Percentiles rank a stretch among this genome's conserved stretches.
Conservation (phyloP, 2,888 invertebrate genomes). For the Polia nebulosa region DNA sequence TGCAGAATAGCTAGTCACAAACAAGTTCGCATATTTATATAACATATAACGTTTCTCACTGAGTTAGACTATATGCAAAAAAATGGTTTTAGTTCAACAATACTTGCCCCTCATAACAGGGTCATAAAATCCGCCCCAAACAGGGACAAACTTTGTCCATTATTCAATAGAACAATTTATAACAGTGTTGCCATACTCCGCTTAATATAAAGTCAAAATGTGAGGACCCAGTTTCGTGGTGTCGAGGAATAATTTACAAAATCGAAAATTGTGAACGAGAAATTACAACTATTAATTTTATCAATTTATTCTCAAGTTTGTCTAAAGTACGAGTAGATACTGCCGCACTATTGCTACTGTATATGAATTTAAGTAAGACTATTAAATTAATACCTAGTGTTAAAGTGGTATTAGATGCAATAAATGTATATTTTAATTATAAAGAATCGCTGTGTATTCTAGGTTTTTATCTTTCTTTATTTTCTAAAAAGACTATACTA, state of each 20-base stretch:
- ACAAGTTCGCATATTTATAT: neutral
- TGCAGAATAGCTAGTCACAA: too few species aligned
- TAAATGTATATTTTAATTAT: too few species aligned
- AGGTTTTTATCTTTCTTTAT: too few species aligned
- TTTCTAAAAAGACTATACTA: too few species aligned
- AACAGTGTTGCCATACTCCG: conserved; percentile 36
- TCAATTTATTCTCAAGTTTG: conserved; percentile 15
- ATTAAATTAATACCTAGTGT: too few species aligned
- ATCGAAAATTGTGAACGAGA: conserved; percentile 7
- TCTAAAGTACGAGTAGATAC: too few species aligned
- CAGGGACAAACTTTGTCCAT: conserved; percentile 60
- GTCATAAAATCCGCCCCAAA: conserved; percentile 49
- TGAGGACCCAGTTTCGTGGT: conserved; percentile 11
- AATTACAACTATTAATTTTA: conserved; percentile 20
- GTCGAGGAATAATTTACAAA: conserved; percentile 38
- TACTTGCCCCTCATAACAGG: conserved; percentile 27
- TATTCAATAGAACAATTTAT: conserved; percentile 57
- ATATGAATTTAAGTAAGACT: too few species aligned
- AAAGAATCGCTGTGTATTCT: too few species aligned
- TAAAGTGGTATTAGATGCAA: too few species aligned
- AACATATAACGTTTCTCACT: neutral
- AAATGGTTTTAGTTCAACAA: conserved; percentile 41
- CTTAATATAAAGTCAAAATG: conserved; percentile 39
- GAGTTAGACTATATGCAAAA: conserved; percentile 7
- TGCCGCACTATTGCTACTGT: too few species aligned